Evolutionary conservation across 1,140 invertebrate species (phyloP).

Genomic region (Leptonema lineaticorne): DNA sequence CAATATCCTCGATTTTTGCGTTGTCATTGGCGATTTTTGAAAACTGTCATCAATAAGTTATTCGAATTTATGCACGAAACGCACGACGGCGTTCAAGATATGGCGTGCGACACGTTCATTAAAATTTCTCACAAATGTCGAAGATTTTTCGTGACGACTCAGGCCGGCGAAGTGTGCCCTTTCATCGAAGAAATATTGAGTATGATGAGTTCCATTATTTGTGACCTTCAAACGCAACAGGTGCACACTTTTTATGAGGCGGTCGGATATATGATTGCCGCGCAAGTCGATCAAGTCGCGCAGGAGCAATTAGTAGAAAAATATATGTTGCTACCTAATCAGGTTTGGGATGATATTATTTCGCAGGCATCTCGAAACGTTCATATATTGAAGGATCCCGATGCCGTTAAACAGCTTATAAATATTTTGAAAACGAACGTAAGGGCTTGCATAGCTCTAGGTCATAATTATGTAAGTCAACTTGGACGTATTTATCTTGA

Average conservation of each 20-base stretch:
- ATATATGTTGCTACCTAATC: constrained; percentile 97
- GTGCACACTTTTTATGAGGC: constrained; percentile 99
- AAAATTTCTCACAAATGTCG: constrained; percentile 99
- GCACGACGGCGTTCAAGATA: constrained; percentile 98
- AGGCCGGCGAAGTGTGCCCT: constrained; percentile 94
- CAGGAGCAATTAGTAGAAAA: constrained; percentile 96
- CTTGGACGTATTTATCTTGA: constrained; percentile 96
- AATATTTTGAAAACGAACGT: constrained; percentile 99
- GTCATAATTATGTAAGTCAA: constrained; percentile 94
- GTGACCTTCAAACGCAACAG: constrained; percentile 97
- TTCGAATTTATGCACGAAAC: constrained; percentile 99
- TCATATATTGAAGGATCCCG: constrained; percentile 92
- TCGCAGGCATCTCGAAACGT: constrained; percentile 96
- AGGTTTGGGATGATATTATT: constrained; percentile 98
- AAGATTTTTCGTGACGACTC: constrained; percentile 95
- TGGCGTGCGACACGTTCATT: constrained; percentile 99
- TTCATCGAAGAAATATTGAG: constrained; percentile 99
- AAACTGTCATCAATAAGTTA: constrained; percentile 99
- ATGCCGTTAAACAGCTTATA: constrained; percentile 94
- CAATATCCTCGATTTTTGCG: constrained; percentile 98
- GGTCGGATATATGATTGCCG: constrained; percentile 98
- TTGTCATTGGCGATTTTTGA: constrained; percentile 99
- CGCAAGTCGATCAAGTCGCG: constrained; percentile 83
- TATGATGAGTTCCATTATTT: constrained; percentile 96
- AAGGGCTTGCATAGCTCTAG: constrained; percentile 94